phyloP scores from a whole-genome alignment of 35 echinoderm and acorn worm species.

The Apostichopus parvimensis region DNA sequence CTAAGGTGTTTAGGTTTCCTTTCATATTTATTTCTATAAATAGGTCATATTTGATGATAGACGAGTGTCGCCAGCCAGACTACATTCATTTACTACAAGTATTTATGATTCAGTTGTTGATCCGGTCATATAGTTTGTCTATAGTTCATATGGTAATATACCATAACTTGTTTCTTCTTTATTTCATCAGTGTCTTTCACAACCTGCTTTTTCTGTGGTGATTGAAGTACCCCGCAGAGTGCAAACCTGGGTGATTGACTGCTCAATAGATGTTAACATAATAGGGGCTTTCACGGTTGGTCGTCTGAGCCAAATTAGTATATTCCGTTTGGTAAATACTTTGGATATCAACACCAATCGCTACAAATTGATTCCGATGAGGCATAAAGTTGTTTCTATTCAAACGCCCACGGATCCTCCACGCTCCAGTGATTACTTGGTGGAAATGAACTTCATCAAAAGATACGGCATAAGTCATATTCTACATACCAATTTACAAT shows the following conservation, averaged over 20 bases:
- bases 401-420: neutral
- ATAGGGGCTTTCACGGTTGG: neutral
- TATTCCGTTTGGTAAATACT: neutral
- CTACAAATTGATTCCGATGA: conserved; percentile 9
- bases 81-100: no score
- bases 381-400: neutral
- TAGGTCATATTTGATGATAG: no score
- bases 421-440: neutral
- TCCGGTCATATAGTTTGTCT: no score
- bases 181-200: no score
- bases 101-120: no score
- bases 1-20: no score
- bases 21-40: no score
- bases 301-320: neutral
- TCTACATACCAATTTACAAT: neutral
- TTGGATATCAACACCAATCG: conserved; percentile 9
- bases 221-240: no score
- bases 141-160: no score
- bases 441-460: conserved; percentile 3
- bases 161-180: no score
- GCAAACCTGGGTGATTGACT: neutral
- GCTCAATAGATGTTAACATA: neutral
- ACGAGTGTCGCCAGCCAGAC: no score
- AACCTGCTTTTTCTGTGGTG: no score
- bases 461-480: neutral